phyloP scores from a whole-genome alignment of 2,113 vertebrate species.

The Ammodramus savannarum region DNA sequence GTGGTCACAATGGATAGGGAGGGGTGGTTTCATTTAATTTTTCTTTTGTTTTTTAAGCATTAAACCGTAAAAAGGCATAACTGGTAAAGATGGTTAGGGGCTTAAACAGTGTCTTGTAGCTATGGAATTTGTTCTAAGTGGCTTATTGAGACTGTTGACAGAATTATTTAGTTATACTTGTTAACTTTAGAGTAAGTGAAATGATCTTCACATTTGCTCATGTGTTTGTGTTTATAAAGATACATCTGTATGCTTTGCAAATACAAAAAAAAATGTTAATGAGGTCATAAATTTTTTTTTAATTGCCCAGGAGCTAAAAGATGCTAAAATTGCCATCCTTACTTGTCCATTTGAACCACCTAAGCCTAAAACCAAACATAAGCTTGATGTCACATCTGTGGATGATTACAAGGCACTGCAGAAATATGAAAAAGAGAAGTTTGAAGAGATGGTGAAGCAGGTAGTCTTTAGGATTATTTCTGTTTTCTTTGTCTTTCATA shows the following conservation, averaged over 20 bases:
- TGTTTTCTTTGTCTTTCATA: background rate
- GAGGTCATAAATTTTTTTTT: background rate
- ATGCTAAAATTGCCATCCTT: constrained; percentile 94
- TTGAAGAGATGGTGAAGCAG: constrained; percentile 94
- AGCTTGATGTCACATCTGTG: constrained; percentile 95
- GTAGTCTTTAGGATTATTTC: constrained; percentile 50
- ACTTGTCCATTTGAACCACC: constrained; percentile 97
- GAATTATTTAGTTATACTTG: background rate
- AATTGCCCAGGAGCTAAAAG: constrained; percentile 78
- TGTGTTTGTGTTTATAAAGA: background rate
- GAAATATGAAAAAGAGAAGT: constrained; percentile 96
- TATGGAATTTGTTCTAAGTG: background rate
- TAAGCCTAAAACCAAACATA: constrained; percentile 98
- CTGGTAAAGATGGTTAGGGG: background rate
- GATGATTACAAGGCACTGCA: constrained; percentile 96
- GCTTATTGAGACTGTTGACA: background rate
- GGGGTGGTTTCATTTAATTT: background rate
- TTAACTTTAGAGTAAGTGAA: background rate
- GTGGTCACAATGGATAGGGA: background rate
- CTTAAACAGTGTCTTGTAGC: background rate
- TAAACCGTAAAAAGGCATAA: background rate
- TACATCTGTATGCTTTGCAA: background rate
- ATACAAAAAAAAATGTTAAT: background rate
- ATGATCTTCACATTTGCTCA: background rate
- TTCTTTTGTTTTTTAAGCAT: background rate